Percentiles rank a stretch among this genome's conserved stretches.
Conservation (phyloP, 2,797 vertebrate species). For the Aselliscus stoliczkanus region DNA sequence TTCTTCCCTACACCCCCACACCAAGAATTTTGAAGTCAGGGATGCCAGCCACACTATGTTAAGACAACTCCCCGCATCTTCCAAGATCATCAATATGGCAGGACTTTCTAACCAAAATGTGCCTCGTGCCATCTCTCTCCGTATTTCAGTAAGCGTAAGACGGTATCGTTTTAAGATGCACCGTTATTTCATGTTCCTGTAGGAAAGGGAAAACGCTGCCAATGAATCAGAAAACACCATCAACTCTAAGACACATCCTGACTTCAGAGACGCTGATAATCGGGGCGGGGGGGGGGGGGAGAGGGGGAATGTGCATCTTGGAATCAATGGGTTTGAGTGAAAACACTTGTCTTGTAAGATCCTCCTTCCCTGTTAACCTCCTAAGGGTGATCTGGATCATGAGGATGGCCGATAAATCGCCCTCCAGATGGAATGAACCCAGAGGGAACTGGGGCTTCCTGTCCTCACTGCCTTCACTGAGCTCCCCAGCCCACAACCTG, state of each 20-base stretch:
- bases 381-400: background rate
- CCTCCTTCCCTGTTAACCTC: background rate
- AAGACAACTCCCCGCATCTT: background rate
- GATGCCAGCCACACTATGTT: background rate
- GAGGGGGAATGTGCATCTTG: background rate
- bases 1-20: background rate
- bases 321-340: background rate
- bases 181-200: background rate
- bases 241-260: background rate
- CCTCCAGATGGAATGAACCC: background rate
- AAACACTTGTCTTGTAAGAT: background rate
- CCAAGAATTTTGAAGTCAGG: background rate
- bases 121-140: background rate
- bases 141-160: background rate
- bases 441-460: background rate
- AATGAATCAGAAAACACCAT: background rate
- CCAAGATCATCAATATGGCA: background rate
- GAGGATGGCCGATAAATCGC: fast-evolving
- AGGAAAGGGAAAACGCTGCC: background rate
- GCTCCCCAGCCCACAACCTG: background rate
- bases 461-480: background rate
- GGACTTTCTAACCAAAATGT: background rate
- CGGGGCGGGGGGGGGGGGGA: too few relatives aligned
- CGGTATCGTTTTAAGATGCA: background rate
- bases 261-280: background rate